Conservation (phyloP, 2,888 invertebrate genomes). For the Rotaria socialis region DNA sequence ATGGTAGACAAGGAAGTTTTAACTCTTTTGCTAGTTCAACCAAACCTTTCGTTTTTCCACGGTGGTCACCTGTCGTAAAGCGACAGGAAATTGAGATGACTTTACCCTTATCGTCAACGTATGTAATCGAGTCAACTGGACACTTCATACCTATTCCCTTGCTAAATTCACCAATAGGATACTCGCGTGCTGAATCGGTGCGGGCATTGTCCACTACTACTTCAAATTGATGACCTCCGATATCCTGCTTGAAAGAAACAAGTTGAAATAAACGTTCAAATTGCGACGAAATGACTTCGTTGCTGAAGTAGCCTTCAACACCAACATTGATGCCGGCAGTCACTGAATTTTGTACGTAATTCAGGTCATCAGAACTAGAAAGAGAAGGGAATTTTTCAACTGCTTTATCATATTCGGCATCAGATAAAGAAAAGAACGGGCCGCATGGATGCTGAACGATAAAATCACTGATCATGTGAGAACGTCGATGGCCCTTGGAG, state of each 20-base stretch:
- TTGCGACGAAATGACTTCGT: not conserved
- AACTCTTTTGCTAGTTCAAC: not conserved
- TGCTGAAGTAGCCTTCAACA: not conserved
- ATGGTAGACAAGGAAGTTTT: not conserved
- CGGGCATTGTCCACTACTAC: not conserved
- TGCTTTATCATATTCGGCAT: not conserved
- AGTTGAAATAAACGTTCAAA: constrained; percentile 16
- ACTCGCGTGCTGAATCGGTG: constrained; percentile 2
- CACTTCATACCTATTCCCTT: not conserved
- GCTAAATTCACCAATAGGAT: not conserved
- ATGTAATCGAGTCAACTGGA: not conserved
- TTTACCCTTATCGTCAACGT: not conserved
- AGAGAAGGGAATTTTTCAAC: not conserved
- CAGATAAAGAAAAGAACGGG: not conserved
- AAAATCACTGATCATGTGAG: constrained; percentile 15
- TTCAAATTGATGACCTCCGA: not conserved
- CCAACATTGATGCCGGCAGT: constrained; percentile 27
- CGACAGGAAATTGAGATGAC: not conserved
- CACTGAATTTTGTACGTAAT: not conserved
- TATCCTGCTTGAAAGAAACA: not conserved
- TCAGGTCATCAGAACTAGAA: not conserved
- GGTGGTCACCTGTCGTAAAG: not conserved
- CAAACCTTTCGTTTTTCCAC: not conserved
- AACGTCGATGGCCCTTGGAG: not conserved
- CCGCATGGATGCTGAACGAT: not conserved